Conservation (phyloP, 1,140 invertebrate species). For the Philotrypesis tridentata region DNA sequence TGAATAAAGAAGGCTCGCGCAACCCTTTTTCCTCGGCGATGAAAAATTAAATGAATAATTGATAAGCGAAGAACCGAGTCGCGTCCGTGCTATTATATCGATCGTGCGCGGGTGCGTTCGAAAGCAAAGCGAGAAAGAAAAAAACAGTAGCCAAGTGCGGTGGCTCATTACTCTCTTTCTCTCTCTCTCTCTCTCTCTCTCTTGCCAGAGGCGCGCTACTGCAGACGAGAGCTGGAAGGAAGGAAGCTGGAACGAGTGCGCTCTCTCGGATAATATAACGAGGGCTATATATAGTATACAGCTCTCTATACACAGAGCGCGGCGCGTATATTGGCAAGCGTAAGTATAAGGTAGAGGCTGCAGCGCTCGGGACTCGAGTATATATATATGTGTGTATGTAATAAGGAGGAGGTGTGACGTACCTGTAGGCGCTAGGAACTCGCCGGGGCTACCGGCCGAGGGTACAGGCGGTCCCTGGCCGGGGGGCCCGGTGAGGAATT, state of each 20-base stretch:
- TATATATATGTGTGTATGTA: too few species aligned
- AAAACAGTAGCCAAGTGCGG: not conserved
- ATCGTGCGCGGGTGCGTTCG: slow-evolving; percentile 42
- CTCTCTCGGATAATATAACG: too few species aligned
- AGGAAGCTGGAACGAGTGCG: too few species aligned
- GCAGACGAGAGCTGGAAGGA: too few species aligned
- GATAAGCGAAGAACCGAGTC: too few species aligned
- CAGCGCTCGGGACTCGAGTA: too few species aligned
- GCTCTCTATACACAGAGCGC: not conserved
- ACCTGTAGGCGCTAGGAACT: slow-evolving; percentile 73
- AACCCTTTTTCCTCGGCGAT: not conserved
- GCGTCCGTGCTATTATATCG: too few species aligned
- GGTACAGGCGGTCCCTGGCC: slow-evolving; percentile 76
- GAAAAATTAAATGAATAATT: not conserved
- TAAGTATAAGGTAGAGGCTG: slow-evolving; percentile 9
- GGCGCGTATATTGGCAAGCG: slow-evolving; percentile 30
- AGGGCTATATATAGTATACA: not conserved
- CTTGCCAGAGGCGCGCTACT: not conserved
- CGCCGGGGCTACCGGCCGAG: slow-evolving; percentile 71
- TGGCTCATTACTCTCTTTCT: too few species aligned
- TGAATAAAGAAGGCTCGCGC: not conserved
- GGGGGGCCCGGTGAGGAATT: slow-evolving; percentile 75
- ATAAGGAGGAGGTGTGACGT: slow-evolving; percentile 51
- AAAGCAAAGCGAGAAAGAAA: too few species aligned
- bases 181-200: too few species aligned